Conservation (phyloP, 2,888 invertebrate genomes). For the Drosophila ezoana region DNA sequence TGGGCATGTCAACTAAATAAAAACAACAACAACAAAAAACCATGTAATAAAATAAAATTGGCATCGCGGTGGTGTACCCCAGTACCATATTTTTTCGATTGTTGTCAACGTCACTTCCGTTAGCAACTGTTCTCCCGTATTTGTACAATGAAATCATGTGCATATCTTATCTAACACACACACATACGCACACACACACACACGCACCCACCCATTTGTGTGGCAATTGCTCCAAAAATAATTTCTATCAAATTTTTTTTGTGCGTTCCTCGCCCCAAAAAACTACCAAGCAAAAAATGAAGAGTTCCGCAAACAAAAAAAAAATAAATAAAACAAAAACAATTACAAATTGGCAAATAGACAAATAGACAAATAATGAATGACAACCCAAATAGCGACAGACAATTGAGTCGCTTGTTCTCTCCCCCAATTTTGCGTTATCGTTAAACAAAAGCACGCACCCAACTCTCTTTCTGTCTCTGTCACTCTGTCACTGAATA, state of each 20-base stretch:
- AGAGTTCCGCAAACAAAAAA: conserved; percentile 15
- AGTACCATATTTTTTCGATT: conserved; percentile 27
- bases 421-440: conserved; percentile 16
- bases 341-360: conserved; percentile 54
- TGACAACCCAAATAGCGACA: conserved; percentile 28
- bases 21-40: conserved; percentile 19
- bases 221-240: conserved; percentile 68
- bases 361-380: conserved; percentile 52
- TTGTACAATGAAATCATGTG: conserved; percentile 71
- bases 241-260: conserved; percentile 59
- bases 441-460: conserved; percentile 35
- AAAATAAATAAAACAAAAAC: conserved; percentile 19
- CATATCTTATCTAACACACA: conserved; percentile 68
- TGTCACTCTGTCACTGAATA: neutral
- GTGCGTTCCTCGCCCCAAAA: conserved; percentile 41
- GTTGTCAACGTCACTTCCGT: conserved; percentile 70
- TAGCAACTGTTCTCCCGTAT: conserved; percentile 46
- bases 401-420: conserved; percentile 57
- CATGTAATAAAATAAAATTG: conserved; percentile 51
- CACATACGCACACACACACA: conserved; percentile 8
- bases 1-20: conserved; percentile 16
- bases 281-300: conserved; percentile 6
- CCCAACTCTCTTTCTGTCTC: conserved; percentile 2
- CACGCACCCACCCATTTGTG: conserved; percentile 21
- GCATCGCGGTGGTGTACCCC: conserved; percentile 10